phyloP scores from a whole-genome alignment of 1,140 invertebrate genomes.

The Maconellicoccus hirsutus region DNA sequence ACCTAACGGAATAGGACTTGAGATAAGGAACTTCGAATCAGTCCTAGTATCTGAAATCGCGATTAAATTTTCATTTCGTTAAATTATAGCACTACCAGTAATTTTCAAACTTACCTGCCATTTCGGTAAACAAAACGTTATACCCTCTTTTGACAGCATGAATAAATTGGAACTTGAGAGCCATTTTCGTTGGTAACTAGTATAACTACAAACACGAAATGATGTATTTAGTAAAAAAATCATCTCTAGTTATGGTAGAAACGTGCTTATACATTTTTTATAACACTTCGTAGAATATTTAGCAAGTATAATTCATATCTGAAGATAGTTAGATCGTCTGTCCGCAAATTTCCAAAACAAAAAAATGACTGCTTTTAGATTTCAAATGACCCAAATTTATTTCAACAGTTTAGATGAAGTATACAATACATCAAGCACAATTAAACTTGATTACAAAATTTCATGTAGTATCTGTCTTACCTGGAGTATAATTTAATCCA shows the following conservation, averaged over 20 bases:
- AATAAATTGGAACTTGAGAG: not conserved
- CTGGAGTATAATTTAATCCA: no score
- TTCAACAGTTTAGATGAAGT: no score
- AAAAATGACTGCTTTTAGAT: no score
- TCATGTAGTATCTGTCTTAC: no score
- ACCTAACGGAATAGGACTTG: not conserved
- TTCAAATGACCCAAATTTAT: no score
- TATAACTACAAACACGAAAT: not conserved
- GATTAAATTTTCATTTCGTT: not conserved
- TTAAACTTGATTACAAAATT: no score
- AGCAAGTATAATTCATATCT: no score
- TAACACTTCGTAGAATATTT: no score
- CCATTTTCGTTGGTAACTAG: not conserved
- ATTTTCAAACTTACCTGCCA: not conserved
- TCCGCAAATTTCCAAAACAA: no score
- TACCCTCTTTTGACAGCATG: not conserved
- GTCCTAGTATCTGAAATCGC: not conserved
- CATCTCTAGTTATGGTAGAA: not conserved
- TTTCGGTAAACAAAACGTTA: not conserved
- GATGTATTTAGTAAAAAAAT: not conserved
- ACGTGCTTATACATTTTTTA: not conserved
- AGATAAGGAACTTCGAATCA: not conserved
- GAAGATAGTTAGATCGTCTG: no score
- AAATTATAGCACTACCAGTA: not conserved
- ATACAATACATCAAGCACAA: no score